phyloP scores from a whole-genome alignment of 2,113 vertebrate species.

The Podilymbus podiceps region DNA sequence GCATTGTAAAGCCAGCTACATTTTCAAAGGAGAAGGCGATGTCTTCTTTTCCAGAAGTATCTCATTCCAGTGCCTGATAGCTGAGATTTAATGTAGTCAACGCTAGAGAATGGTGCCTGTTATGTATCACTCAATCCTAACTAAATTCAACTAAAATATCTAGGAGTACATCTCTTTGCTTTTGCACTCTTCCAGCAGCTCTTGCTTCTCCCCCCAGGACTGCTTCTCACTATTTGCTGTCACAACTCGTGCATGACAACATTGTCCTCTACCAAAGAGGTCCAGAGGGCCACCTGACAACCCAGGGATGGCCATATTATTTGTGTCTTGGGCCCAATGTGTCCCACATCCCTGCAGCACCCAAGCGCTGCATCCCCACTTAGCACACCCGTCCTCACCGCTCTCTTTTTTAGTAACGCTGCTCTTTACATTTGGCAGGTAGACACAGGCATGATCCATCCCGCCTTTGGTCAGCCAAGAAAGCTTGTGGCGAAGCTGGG shows the following conservation, averaged over 20 bases:
- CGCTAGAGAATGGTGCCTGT: background rate
- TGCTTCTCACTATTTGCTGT: background rate
- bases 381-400: background rate
- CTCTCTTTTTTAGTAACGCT: background rate
- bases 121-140: background rate
- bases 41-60: background rate
- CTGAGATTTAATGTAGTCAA: background rate
- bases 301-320: too few species aligned
- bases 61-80: background rate
- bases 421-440: background rate
- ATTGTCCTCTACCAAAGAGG: background rate
- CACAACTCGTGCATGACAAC: background rate
- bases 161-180: background rate
- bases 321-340: background rate
- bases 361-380: too few species aligned
- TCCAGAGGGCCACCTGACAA: background rate
- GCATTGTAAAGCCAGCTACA: background rate
- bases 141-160: background rate
- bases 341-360: background rate
- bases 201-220: background rate
- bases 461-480: background rate
- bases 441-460: background rate
- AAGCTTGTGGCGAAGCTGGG: background rate
- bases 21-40: background rate
- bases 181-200: background rate